A percentile compares a stretch with the other conserved stretches of the same genome.
Evolutionary conservation across 2,888 invertebrate species (phyloP).

Genomic region (Dascillus cervinus): DNA sequence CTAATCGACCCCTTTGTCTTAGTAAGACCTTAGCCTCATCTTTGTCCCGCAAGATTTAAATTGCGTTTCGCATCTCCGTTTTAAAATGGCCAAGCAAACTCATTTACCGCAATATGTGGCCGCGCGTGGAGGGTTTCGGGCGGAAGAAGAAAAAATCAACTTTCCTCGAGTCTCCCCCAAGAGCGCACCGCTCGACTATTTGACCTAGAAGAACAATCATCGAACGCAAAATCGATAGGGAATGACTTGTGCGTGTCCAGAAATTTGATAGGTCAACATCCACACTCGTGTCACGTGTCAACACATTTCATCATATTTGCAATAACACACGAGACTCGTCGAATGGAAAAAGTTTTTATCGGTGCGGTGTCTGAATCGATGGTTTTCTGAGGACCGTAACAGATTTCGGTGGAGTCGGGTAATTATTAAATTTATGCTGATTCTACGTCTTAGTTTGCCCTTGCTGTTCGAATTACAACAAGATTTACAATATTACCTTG

Average conservation of each 20-base stretch:
- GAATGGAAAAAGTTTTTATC: background rate
- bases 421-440: conserved; percentile 49
- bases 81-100: conserved; percentile 25
- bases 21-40: conserved; percentile 20
- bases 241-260: conserved; percentile 24
- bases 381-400: conserved; percentile 16
- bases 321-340: background rate
- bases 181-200: too few relatives aligned
- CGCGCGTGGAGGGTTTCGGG: too few relatives aligned
- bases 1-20: conserved; percentile 39
- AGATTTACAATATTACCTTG: conserved; percentile 47
- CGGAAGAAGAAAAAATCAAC: conserved; percentile 3
- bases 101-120: conserved; percentile 27
- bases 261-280: conserved; percentile 17
- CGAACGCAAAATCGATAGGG: conserved; percentile 23
- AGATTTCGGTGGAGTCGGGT: conserved; percentile 36
- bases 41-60: conserved; percentile 14
- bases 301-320: conserved; percentile 28
- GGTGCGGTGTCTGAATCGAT: background rate
- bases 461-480: conserved; percentile 43
- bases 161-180: conserved; percentile 1
- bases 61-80: conserved; percentile 21
- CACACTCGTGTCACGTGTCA: conserved; percentile 24
- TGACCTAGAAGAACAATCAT: conserved; percentile 17
- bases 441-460: conserved; percentile 45